Evolutionary conservation across 2,797 vertebrate species (phyloP).

Genomic region (Ibycter americanus): DNA sequence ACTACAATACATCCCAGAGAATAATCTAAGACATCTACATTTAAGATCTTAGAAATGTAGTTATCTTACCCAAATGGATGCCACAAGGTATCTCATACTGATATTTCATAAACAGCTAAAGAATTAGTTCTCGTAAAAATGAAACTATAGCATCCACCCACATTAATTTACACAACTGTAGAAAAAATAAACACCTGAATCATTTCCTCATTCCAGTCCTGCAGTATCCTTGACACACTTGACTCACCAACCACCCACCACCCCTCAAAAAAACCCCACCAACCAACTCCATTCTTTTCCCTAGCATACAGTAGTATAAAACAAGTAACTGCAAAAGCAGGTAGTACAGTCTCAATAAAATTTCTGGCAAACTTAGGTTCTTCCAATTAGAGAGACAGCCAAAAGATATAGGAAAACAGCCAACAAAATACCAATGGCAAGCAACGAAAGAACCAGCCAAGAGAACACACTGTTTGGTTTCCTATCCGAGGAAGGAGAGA

Average conservation of each 20-base stretch:
- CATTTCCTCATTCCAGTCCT: neutral
- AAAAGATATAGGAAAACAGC: neutral
- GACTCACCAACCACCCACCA: neutral
- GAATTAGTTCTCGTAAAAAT: neutral
- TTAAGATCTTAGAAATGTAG: neutral
- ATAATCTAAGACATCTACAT: neutral
- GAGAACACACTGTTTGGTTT: slow-evolving; percentile 21
- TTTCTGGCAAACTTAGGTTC: neutral
- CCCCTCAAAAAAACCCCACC: neutral
- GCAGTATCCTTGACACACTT: neutral
- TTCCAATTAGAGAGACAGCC: slow-evolving; percentile 13
- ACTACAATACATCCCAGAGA: neutral
- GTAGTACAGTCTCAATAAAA: neutral
- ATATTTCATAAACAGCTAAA: neutral
- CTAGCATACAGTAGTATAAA: neutral
- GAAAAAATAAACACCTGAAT: neutral
- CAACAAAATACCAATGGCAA: slow-evolving; percentile 39
- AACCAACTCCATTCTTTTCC: neutral
- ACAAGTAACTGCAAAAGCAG: slow-evolving; percentile 21
- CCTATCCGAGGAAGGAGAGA: neutral
- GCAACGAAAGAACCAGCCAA: neutral
- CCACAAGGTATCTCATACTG: neutral
- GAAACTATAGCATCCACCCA: neutral
- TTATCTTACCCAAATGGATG: neutral
- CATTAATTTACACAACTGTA: neutral